A percentile compares a stretch with the other conserved stretches of the same genome.
Evolutionary conservation across 2,888 invertebrate genomes (phyloP).

Genomic region (Abscondita cerata): DNA sequence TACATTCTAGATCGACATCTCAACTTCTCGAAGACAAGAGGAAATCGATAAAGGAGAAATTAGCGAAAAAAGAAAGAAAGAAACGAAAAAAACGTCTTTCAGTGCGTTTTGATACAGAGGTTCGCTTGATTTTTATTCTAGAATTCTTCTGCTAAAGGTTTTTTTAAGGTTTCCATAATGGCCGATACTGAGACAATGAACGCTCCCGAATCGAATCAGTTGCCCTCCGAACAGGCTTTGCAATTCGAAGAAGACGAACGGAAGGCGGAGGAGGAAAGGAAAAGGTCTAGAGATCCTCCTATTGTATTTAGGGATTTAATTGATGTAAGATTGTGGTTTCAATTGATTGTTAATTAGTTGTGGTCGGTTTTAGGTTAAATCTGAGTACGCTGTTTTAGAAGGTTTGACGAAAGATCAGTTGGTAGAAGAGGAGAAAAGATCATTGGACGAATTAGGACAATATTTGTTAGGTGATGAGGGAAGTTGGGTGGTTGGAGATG

Average conservation of each 20-base stretch:
- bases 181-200: conserved; percentile 54
- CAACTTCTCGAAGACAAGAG: conserved; percentile 73
- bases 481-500: conserved; percentile 91
- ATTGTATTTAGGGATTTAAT: conserved; percentile 75
- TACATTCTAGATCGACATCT: conserved; percentile 62
- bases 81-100: conserved; percentile 68
- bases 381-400: conserved; percentile 77
- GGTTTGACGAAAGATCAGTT: conserved; percentile 74
- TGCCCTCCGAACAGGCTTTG: conserved; percentile 62
- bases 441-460: conserved; percentile 83
- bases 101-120: conserved; percentile 51
- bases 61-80: conserved; percentile 76
- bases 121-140: conserved; percentile 22
- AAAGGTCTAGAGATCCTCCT: conserved; percentile 78
- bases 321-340: conserved; percentile 63
- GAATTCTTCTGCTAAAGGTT: not conserved
- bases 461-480: conserved; percentile 90
- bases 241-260: conserved; percentile 69
- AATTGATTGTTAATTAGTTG: too few relatives aligned
- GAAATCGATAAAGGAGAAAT: conserved; percentile 73
- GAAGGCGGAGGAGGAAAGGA: conserved; percentile 72
- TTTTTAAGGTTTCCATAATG: conserved; percentile 45
- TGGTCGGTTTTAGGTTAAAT: conserved; percentile 63
- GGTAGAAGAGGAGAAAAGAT: conserved; percentile 75
- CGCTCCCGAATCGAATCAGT: conserved; percentile 58